Percentiles rank a stretch among this genome's conserved stretches.
phyloP scores from a whole-genome alignment of 2,797 vertebrate species.

The Onychomys arenicola region DNA sequence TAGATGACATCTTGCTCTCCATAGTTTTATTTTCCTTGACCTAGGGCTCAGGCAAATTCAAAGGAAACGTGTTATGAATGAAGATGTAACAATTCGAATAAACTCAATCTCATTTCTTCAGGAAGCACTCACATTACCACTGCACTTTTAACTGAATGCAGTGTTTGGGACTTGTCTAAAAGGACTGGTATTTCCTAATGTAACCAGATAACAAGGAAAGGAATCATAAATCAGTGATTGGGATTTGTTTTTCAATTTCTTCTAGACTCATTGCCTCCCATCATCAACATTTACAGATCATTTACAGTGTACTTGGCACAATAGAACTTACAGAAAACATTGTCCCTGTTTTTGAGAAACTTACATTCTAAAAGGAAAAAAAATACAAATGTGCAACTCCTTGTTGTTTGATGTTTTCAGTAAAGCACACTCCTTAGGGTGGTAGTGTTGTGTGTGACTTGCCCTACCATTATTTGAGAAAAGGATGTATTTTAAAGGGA shows the following conservation, averaged over 20 bases:
- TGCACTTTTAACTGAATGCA: background rate
- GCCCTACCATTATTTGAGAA: background rate
- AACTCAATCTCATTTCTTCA: background rate
- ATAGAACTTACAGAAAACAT: background rate
- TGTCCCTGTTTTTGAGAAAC: background rate
- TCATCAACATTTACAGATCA: background rate
- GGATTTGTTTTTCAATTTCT: background rate
- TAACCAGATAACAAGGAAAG: background rate
- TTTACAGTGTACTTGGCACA: background rate
- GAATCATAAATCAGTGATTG: background rate
- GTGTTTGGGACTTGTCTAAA: background rate
- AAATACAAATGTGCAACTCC: no score
- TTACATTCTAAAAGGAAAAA: background rate
- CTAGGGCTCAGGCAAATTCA: background rate
- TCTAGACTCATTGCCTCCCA: background rate
- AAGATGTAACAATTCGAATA: background rate
- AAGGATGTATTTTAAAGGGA: background rate
- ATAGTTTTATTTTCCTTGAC: background rate
- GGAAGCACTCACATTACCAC: background rate
- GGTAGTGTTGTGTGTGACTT: background rate
- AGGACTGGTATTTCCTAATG: background rate
- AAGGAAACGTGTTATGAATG: background rate
- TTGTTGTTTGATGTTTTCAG: background rate
- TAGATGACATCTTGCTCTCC: no score
- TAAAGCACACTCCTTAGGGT: background rate